Conservation (phyloP, 2,113 vertebrate species). For the Chloroceryle aenea region DNA sequence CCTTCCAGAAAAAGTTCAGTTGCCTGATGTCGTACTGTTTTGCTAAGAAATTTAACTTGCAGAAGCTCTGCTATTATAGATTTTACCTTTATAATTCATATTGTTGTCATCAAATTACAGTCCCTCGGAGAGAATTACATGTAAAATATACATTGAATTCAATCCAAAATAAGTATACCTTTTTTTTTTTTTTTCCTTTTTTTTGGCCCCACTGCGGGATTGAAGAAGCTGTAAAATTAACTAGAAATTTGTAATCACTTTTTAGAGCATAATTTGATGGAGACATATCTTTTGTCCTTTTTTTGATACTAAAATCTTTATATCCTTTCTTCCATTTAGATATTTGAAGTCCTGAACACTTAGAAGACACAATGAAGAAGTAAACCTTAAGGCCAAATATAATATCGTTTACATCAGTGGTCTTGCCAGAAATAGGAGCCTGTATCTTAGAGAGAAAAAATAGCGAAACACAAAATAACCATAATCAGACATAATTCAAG, state of each 20-base stretch:
- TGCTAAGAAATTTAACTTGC: not conserved
- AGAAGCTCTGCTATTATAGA: not conserved
- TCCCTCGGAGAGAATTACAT: not conserved
- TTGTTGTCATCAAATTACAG: not conserved
- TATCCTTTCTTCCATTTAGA: not conserved
- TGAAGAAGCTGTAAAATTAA: not conserved
- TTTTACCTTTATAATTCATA: conserved; percentile 45
- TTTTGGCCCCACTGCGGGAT: not conserved
- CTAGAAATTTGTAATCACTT: not conserved
- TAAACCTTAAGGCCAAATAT: not conserved
- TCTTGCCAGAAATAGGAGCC: not conserved
- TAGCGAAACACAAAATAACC: not conserved
- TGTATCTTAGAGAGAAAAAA: not conserved
- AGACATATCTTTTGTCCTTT: not conserved
- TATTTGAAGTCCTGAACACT: not conserved
- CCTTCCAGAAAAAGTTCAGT: not conserved
- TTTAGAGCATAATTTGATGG: not conserved
- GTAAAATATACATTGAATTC: conserved; percentile 6
- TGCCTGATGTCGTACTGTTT: not conserved
- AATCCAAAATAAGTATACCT: not conserved
- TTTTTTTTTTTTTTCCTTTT: no score
- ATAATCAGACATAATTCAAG: not conserved
- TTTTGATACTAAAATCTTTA: not conserved
- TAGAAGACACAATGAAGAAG: not conserved
- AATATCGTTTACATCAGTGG: not conserved